These are phyloP conservation scores for Struthidea cinerea DNA, from an alignment of 2,113 vertebrate genomes.

Conservation along the genomic window DNA sequence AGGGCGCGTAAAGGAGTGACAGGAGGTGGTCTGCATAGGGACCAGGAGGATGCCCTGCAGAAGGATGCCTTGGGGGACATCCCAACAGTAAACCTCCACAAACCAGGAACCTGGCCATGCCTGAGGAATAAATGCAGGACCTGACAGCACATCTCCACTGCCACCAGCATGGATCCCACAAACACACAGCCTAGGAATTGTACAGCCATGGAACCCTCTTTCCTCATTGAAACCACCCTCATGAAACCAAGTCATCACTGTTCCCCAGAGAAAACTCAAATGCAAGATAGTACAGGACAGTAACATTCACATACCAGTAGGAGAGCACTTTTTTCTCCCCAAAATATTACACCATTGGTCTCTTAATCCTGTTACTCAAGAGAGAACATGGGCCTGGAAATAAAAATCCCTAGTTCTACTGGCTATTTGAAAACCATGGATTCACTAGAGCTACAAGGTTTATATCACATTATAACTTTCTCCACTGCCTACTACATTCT, in stretches of 20 bases:
- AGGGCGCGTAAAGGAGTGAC: too few relatives aligned
- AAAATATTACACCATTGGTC: not conserved
- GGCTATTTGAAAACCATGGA: not conserved
- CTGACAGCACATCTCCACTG: not conserved
- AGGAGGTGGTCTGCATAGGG: too few relatives aligned
- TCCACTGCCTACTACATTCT: not conserved
- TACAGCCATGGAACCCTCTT: not conserved
- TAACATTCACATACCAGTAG: not conserved
- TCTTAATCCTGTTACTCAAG: not conserved
- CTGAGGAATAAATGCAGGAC: not conserved
- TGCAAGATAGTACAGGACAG: not conserved
- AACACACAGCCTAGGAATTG: not conserved
- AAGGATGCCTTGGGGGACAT: too few relatives aligned
- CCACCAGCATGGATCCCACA: not conserved
- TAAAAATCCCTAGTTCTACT: not conserved
- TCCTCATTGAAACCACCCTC: not conserved
- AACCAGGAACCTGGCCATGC: not conserved
- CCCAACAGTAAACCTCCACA: not conserved
- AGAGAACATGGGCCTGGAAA: not conserved
- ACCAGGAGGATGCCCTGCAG: too few relatives aligned
- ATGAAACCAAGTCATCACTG: not conserved
- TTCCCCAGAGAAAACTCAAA: not conserved
- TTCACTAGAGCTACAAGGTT: not conserved
- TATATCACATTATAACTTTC: not conserved
- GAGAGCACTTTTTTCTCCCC: not conserved